Conservation (phyloP, 2,113 vertebrate genomes). For the Riparia riparia region DNA sequence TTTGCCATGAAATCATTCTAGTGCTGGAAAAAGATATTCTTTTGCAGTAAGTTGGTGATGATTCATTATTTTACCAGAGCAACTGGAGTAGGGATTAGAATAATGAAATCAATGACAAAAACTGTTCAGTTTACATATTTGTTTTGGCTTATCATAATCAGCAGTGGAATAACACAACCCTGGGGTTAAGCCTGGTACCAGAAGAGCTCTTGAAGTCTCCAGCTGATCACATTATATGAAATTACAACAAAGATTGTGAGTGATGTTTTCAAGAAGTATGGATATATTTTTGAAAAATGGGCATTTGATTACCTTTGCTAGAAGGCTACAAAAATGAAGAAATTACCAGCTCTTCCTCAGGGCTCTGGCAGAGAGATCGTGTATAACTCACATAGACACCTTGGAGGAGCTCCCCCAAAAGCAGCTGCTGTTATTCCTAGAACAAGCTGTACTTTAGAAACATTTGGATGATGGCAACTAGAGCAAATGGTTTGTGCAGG, state of each 20-base stretch:
- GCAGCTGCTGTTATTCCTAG: neutral
- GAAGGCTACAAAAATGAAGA: neutral
- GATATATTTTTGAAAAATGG: neutral
- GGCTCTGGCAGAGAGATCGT: neutral
- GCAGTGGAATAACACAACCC: neutral
- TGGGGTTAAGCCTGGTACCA: neutral
- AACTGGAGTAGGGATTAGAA: neutral
- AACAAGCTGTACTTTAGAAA: neutral
- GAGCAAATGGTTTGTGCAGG: neutral
- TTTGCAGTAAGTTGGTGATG: neutral
- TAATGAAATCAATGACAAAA: conserved; percentile 22
- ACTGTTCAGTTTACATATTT: neutral
- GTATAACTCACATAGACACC: neutral
- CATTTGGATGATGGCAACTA: neutral
- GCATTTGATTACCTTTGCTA: neutral
- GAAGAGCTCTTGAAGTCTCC: neutral
- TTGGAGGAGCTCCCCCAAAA: neutral
- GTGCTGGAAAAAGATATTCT: neutral
- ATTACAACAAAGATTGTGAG: neutral
- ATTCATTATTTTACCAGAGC: conserved; percentile 23
- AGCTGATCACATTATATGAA: neutral
- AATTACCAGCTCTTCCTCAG: neutral
- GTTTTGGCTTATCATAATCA: neutral
- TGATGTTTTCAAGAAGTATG: neutral
- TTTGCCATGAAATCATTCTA: neutral